These are phyloP conservation scores for Aurelia sp. DNA, from an alignment of 30 jellyfish, hydroid and myxozoan species.

Conservation along the genomic window DNA sequence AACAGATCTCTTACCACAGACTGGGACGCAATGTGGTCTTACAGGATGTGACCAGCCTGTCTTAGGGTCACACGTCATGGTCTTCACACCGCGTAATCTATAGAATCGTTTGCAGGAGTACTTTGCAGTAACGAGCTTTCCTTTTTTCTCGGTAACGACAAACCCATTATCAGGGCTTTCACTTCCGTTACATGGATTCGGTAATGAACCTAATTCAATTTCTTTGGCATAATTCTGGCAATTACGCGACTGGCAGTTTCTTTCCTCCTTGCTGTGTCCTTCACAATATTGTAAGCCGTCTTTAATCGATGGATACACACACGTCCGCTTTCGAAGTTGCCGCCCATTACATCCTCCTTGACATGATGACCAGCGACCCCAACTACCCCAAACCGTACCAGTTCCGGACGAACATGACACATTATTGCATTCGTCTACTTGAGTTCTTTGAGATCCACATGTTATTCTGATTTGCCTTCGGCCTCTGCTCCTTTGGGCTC, in stretches of 20 bases:
- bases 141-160: slow-evolving; percentile 65
- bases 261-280: slow-evolving; percentile 75
- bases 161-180: slow-evolving; percentile 84
- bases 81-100: slow-evolving; percentile 76
- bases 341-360: slow-evolving; percentile 81
- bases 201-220: slow-evolving; percentile 25
- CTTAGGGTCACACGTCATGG: slow-evolving; percentile 68
- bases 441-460: slow-evolving; percentile 78
- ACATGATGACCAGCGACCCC: slow-evolving; percentile 94
- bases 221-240: slow-evolving; percentile 73
- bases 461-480: slow-evolving; percentile 49
- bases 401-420: slow-evolving; percentile 60
- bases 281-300: slow-evolving; percentile 76
- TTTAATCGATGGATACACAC: slow-evolving; percentile 67
- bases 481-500: slow-evolving; percentile 18
- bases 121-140: slow-evolving; percentile 60
- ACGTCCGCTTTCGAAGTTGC: slow-evolving; percentile 75
- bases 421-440: slow-evolving; percentile 71
- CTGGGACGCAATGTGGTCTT: slow-evolving; percentile 90
- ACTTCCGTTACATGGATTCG: slow-evolving; percentile 73
- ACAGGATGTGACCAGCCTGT: slow-evolving; percentile 78
- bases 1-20: slow-evolving; percentile 83
- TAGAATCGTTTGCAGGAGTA: slow-evolving; percentile 84
- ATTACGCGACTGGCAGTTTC: slow-evolving; percentile 46
- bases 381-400: slow-evolving; percentile 87